These are phyloP conservation scores for Hydrotaea cyrtoneurina DNA, from an alignment of 2,888 invertebrate species.

Conservation along the genomic window DNA sequence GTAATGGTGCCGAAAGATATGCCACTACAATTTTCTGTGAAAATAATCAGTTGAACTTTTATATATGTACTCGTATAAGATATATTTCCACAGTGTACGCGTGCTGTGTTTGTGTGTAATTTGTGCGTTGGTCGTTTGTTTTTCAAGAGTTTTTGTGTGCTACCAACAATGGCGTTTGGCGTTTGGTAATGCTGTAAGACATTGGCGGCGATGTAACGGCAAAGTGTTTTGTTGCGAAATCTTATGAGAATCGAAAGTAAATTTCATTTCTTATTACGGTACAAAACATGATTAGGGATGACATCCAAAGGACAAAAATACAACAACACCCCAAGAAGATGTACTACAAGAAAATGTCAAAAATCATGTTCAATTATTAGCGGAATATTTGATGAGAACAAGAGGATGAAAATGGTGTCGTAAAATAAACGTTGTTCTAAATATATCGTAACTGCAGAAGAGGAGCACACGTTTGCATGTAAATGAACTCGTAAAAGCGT, in stretches of 20 bases:
- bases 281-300: not conserved
- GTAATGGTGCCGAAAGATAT: not conserved
- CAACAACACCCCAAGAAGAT: not conserved
- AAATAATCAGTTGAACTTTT: conserved; percentile 17
- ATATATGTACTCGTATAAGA: not conserved
- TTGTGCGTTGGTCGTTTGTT: not conserved
- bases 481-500: too few relatives aligned
- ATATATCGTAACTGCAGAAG: too few relatives aligned
- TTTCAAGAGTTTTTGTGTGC: not conserved
- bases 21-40: not conserved
- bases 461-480: too few relatives aligned
- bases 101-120: not conserved
- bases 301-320: not conserved
- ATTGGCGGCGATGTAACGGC: not conserved
- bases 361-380: not conserved
- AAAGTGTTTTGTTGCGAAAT: not conserved
- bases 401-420: not conserved
- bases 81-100: not conserved
- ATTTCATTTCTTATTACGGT: not conserved
- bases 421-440: not conserved
- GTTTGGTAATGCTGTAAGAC: not conserved
- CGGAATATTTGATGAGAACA: not conserved
- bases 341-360: not conserved
- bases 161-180: not conserved
- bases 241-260: conserved; percentile 12